phyloP scores from a whole-genome alignment of 2,113 vertebrate species.

The Silurus asotus region DNA sequence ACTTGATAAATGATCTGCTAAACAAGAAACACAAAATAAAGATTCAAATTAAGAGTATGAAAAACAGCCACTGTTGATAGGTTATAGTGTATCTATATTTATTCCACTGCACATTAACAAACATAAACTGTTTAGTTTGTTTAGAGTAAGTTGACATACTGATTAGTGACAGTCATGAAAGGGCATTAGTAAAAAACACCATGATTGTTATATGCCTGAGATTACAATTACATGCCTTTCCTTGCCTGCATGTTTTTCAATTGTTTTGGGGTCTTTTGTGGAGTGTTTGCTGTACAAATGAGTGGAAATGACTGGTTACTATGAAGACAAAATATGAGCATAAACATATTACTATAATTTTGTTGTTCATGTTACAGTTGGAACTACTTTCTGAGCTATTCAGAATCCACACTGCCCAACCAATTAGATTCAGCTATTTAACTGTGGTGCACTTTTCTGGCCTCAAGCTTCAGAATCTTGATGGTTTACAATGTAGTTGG shows the following conservation, averaged over 20 bases:
- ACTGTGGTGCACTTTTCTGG: not conserved
- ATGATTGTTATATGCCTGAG: not conserved
- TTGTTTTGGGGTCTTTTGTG: not conserved
- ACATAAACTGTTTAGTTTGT: not conserved
- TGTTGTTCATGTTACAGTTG: not conserved
- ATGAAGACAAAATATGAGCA: not conserved
- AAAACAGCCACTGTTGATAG: not conserved
- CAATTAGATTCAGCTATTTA: not conserved
- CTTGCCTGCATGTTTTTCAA: not conserved
- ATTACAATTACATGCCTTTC: too few species aligned
- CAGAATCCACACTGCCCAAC: not conserved
- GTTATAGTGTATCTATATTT: not conserved
- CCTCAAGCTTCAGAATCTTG: not conserved
- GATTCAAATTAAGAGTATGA: not conserved
- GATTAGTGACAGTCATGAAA: not conserved
- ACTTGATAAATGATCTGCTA: not conserved
- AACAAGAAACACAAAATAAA: not conserved
- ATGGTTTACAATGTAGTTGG: not conserved
- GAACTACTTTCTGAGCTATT: not conserved
- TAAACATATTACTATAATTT: not conserved
- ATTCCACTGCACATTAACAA: not conserved
- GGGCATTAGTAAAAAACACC: not conserved
- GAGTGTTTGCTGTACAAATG: not conserved
- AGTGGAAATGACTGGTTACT: not conserved
- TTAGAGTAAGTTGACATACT: not conserved